A percentile compares a stretch with the other conserved stretches of the same genome.
Evolutionary conservation across 1,140 invertebrate species (phyloP).

Genomic region (Metopolophium dirhodum): DNA sequence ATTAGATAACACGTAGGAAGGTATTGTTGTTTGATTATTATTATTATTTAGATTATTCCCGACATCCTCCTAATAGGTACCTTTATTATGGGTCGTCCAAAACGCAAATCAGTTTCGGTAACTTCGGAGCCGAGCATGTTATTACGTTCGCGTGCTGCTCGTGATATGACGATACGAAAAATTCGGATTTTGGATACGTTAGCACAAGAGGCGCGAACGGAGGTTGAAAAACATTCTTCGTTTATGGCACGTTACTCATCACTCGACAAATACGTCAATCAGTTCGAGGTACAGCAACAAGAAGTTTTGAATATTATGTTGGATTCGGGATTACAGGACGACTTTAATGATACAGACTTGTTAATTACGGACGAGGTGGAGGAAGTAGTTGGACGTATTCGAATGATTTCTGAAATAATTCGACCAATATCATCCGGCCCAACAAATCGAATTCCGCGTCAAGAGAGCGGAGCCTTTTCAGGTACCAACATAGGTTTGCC

Average conservation of each 20-base stretch:
- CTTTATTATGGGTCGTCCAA: not conserved
- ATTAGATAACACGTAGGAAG: too few relatives aligned
- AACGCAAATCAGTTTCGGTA: not conserved
- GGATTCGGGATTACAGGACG: too few relatives aligned
- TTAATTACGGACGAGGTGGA: not conserved
- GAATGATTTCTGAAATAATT: not conserved
- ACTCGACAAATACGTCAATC: too few relatives aligned
- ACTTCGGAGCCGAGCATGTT: not conserved
- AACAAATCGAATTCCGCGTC: too few relatives aligned
- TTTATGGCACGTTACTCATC: too few relatives aligned
- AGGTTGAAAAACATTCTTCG: too few relatives aligned
- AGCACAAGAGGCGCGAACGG: not conserved
- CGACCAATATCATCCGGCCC: not conserved
- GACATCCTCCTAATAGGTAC: not conserved
- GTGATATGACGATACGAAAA: not conserved
- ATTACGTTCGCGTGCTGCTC: not conserved
- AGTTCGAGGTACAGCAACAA: too few relatives aligned
- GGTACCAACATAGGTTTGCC: not conserved
- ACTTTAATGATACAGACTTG: not conserved
- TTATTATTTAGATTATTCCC: too few relatives aligned
- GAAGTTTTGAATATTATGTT: too few relatives aligned
- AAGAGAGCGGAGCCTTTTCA: too few relatives aligned
- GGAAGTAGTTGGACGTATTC: not conserved
- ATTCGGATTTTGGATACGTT: not conserved
- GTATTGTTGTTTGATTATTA: too few relatives aligned